Evolutionary conservation across 2,113 vertebrate genomes (phyloP), one percentile per base, ranked within the genome.

Genomic region (Sorex araneus): DNA sequence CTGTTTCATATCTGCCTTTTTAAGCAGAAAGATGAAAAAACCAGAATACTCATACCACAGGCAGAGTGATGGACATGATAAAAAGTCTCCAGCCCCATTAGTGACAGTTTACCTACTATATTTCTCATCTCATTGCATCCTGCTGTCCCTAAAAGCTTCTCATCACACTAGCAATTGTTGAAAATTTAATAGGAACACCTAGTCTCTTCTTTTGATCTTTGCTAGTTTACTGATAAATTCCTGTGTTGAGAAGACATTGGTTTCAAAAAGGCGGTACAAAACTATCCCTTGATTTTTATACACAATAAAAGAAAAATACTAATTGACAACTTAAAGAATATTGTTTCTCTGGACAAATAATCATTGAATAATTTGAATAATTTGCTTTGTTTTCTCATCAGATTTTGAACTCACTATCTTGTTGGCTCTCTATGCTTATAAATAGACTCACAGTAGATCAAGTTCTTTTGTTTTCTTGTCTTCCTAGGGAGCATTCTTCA

Each of bases 241-340:
- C 5, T 45, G 1, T 36, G 27, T 91, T 30, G 86, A 86, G 25
- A 84, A 82, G 3, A 85, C n/a, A 7, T 43, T 76, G n/a, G 15
- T 34, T 84, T 92, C 23, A 80, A 47, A 23, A 3, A 78, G 50
- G 40, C 66, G 63, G 21, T 71, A 36, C 13, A 76, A 70, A 81
- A 84, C 40, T 64, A 79, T 80, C 50, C 91, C 19, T 85, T 82
- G 0, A 34, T 70, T 77, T 6, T 30, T 64, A 69, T 16, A 89
- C 15, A 66, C 70, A 64, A 82, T 54, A 63, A 75, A 63, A n/a
- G 47, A 92, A 90, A 77, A 96, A 86, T 73, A 69, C 7, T 73
- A 79, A 83, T 25, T 71, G 25, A 84, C 10, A 89, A 93, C 70
- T 66, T 64, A 50, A 50, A 50, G 47, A 50, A 50, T 50, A 50